A percentile compares a stretch with the other conserved stretches of the same genome.
phyloP scores from a whole-genome alignment of 2,888 invertebrate genomes.

The Ichneumoninae sp. region DNA sequence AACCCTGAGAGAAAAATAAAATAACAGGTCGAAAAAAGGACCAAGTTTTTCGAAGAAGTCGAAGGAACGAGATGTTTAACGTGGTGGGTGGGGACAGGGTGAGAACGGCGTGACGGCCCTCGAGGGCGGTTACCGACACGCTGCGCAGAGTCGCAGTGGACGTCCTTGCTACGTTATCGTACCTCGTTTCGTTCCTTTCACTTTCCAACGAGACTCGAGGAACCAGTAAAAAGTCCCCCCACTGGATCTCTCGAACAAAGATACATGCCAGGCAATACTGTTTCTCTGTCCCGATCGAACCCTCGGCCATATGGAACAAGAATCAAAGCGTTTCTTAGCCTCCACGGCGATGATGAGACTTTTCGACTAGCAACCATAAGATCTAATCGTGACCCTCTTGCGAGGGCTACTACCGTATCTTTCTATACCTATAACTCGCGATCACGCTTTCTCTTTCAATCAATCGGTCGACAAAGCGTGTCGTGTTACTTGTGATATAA shows the following conservation, averaged over 20 bases:
- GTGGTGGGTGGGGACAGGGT: slow-evolving; percentile 54
- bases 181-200: slow-evolving; percentile 81
- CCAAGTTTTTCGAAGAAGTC: slow-evolving; percentile 27
- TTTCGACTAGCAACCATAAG: neutral
- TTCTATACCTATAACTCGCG: slow-evolving; percentile 7
- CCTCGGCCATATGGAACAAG: slow-evolving; percentile 67
- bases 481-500: slow-evolving; percentile 51
- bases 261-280: slow-evolving; percentile 57
- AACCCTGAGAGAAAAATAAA: slow-evolving; percentile 39
- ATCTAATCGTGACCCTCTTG: neutral
- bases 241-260: slow-evolving; percentile 67
- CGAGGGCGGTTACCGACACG: slow-evolving; percentile 82
- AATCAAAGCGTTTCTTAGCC: slow-evolving; percentile 27
- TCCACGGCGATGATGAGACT: slow-evolving; percentile 1
- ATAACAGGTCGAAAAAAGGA: slow-evolving; percentile 3
- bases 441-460: slow-evolving; percentile 57
- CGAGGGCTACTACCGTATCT: neutral
- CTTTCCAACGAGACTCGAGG: slow-evolving; percentile 81
- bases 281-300: slow-evolving; percentile 56
- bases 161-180: slow-evolving; percentile 84
- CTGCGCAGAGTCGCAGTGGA: slow-evolving; percentile 79
- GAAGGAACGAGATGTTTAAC: slow-evolving; percentile 31
- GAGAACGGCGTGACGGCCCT: slow-evolving; percentile 74
- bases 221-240: slow-evolving; percentile 72
- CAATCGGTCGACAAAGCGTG: slow-evolving; percentile 25